phyloP scores from a whole-genome alignment of 1,140 invertebrate genomes.

The Gerris buenoi region DNA sequence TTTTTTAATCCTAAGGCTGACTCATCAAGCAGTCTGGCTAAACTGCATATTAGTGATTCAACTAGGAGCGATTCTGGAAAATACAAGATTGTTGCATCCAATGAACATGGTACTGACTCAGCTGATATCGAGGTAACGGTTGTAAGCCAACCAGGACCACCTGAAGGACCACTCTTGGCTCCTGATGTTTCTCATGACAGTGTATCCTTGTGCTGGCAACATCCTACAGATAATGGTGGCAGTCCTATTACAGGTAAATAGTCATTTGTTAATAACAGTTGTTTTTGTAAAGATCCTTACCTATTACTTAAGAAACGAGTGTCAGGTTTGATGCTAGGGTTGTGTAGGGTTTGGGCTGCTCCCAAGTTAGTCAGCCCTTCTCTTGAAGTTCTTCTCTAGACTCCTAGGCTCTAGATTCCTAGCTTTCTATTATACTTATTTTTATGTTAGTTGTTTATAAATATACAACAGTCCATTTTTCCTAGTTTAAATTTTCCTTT shows the following conservation, averaged over 20 bases:
- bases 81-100: conserved; percentile 77
- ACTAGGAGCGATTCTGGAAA: conserved; percentile 79
- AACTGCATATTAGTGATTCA: conserved; percentile 74
- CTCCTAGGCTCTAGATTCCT: too few relatives aligned
- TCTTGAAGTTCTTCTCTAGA: too few relatives aligned
- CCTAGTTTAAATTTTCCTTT: too few relatives aligned
- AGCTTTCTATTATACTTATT: too few relatives aligned
- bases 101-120: conserved; percentile 77
- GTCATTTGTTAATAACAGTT: too few relatives aligned
- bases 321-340: too few relatives aligned
- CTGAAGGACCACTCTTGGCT: conserved; percentile 74
- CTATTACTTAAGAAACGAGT: too few relatives aligned
- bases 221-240: conserved; percentile 85
- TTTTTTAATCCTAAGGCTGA: background rate
- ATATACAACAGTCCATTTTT: too few relatives aligned
- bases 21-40: conserved; percentile 60
- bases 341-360: too few relatives aligned
- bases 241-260: conserved; percentile 78
- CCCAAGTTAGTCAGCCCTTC: too few relatives aligned
- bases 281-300: too few relatives aligned
- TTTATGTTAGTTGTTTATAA: too few relatives aligned
- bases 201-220: conserved; percentile 82
- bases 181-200: conserved; percentile 61
- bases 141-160: conserved; percentile 76
- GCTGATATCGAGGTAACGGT: conserved; percentile 87